phyloP scores from a whole-genome alignment of 2,888 invertebrate species.

The Andrena bicolor region DNA sequence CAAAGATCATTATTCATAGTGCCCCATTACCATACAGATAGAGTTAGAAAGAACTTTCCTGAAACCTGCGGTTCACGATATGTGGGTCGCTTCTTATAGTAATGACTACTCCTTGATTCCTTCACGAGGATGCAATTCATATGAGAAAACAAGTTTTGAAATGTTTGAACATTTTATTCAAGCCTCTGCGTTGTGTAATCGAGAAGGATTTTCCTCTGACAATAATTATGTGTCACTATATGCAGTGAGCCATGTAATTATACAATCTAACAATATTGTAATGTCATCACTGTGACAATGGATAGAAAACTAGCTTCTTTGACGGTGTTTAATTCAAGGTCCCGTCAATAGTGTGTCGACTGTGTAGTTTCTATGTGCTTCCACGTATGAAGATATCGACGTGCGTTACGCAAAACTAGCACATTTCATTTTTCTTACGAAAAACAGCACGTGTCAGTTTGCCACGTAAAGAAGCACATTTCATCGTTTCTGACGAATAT shows the following conservation, averaged over 20 bases:
- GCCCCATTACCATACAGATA: background rate
- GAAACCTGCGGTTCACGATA: background rate
- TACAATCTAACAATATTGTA: conserved; percentile 7
- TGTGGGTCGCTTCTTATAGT: conserved; percentile 1
- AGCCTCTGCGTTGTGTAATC: background rate
- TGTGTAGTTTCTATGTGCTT: background rate
- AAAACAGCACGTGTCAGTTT: no score
- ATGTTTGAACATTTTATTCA: background rate
- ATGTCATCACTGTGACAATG: conserved; percentile 1
- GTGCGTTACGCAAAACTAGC: no score
- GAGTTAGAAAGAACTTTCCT: conserved; percentile 31
- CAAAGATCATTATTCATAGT: background rate
- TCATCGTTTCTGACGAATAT: no score
- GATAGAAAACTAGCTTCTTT: conserved; percentile 13
- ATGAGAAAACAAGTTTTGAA: background rate
- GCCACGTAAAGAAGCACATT: no score
- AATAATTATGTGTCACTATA: conserved; percentile 22
- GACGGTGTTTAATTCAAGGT: conserved; percentile 21
- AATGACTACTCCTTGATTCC: background rate
- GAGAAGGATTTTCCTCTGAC: conserved; percentile 2
- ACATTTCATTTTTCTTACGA: no score
- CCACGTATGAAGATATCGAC: no score
- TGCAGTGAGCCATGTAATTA: conserved; percentile 29
- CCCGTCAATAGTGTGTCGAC: background rate
- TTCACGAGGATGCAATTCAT: background rate